Evolutionary conservation across 2,888 invertebrate species (phyloP), one percentile per base, ranked within the genome.

Genomic region (Kuschelorhynchus macadamiae): DNA sequence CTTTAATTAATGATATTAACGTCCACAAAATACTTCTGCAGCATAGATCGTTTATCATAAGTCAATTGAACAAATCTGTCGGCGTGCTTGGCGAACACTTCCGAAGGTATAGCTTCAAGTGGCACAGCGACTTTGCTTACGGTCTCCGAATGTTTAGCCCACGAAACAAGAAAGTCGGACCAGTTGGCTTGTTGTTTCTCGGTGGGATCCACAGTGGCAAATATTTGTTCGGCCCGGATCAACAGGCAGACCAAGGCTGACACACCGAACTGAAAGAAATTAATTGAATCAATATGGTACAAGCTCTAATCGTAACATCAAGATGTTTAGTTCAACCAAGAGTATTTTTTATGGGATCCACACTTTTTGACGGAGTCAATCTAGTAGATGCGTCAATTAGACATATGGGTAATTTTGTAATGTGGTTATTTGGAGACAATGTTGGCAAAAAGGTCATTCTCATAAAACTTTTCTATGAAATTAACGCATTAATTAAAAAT

Each of bases 161-260:
- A 79, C 0, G 85, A 85, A 66, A 85, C 83, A 3, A 89, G 82
- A 81, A 88, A 89, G 69, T 85, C 85, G 8, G 82, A 85, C 88
- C 88, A 88, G 21, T 79, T 80, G 18, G 71, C 73, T 44, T 76
- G 77, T 60, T 85, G 82, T 41, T 79, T 79, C 25, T 81, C 80
- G 2, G 75, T 77, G 4, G 56, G 47, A 2, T 50, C 41, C 11
- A 50, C 56, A 1, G 49, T 77, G 0, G 84, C 82, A 47, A 85
- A 83, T 18, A 86, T 74, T 64, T 81, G 81, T 72, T 87, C 86
- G 0, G 85, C 85, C 70, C 86, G 83, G 66, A 87, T 85, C 32
- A 88, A 79, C 76, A 88, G 81, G 55, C 85, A 82, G 8, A 85
- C 84, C 67, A 88, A 76, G 17, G 87, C 85, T 2, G 88, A 88